These are phyloP conservation scores for Diachrysia chrysitis DNA, from an alignment of 2,888 invertebrate genomes.

Conservation along the genomic window DNA sequence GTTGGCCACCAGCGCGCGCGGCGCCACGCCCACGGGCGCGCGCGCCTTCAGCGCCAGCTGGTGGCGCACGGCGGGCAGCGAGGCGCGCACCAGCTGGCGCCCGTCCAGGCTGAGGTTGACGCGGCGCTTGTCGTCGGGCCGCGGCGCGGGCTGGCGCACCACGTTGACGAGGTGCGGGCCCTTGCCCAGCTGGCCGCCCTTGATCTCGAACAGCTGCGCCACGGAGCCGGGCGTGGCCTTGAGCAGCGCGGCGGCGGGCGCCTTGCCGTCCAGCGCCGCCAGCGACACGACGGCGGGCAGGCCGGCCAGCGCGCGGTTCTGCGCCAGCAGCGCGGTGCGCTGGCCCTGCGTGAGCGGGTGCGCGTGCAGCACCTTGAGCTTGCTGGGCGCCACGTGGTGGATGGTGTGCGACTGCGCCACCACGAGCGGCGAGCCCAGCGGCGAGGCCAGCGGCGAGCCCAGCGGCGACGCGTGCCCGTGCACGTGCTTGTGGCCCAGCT, in stretches of 20 bases:
- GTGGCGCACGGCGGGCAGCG: constrained; percentile 67
- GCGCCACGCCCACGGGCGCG: constrained; percentile 53
- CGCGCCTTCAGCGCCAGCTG: constrained; percentile 78
- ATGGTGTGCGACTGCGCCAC: constrained; percentile 69
- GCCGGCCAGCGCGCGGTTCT: constrained; percentile 64
- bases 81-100: constrained; percentile 71
- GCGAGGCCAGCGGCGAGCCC: constrained; percentile 25
- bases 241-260: constrained; percentile 66
- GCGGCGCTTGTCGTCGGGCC: constrained; percentile 68
- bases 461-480: constrained; percentile 47
- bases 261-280: constrained; percentile 74
- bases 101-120: constrained; percentile 75
- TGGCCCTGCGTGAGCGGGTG: constrained; percentile 78
- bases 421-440: constrained; percentile 63
- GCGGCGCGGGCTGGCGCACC: constrained; percentile 77
- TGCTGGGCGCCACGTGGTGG: constrained; percentile 74
- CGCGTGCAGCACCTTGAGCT: constrained; percentile 81
- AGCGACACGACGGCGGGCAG: constrained; percentile 80
- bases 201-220: constrained; percentile 83
- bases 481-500: constrained; percentile 71
- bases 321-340: constrained; percentile 75
- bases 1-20: constrained; percentile 73
- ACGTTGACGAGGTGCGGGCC: constrained; percentile 84
- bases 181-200: constrained; percentile 78
- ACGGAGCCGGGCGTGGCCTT: constrained; percentile 78